A percentile compares a stretch with the other conserved stretches of the same genome.
Conservation (phyloP, 2,113 vertebrate species). For the Acanthisitta chloris region DNA sequence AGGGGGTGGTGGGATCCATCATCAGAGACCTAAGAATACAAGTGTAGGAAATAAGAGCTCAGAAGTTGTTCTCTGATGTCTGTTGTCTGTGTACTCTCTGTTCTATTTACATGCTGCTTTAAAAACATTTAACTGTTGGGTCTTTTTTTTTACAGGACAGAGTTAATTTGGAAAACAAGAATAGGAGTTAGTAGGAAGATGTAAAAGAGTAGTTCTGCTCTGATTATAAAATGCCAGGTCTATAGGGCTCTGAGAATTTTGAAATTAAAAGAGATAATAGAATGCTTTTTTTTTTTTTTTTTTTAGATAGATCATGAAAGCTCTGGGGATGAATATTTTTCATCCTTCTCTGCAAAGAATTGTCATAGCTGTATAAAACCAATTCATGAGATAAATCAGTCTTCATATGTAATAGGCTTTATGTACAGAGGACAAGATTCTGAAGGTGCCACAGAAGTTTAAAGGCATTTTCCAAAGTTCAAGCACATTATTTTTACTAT, state of each 20-base stretch:
- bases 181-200: neutral
- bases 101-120: neutral
- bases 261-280: neutral
- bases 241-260: neutral
- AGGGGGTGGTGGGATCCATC: neutral
- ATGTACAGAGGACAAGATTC: neutral
- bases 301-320: neutral
- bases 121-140: neutral
- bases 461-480: conserved; percentile 35
- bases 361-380: neutral
- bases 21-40: neutral
- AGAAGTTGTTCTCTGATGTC: neutral
- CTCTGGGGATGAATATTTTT: neutral
- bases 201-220: neutral
- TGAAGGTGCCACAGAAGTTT: neutral
- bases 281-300: neutral
- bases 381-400: neutral
- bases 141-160: neutral
- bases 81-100: neutral
- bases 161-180: neutral
- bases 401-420: neutral
- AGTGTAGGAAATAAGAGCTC: neutral
- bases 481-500: conserved; percentile 32
- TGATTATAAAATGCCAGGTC: neutral
- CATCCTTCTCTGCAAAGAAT: neutral